Conservation (phyloP, 2,797 vertebrate species). For the Myripristis murdjan region DNA sequence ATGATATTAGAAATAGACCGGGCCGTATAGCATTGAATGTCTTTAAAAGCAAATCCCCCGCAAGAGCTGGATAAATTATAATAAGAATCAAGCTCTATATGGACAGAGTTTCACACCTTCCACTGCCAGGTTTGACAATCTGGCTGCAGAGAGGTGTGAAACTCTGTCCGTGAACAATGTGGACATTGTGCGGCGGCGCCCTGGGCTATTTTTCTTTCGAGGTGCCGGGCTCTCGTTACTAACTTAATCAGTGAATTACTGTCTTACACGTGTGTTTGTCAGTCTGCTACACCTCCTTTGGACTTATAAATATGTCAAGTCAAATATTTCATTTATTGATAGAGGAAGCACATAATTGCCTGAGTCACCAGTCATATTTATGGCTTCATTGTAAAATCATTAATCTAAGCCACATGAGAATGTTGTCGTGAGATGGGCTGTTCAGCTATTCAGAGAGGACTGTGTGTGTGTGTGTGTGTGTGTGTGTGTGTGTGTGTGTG, state of each 20-base stretch:
- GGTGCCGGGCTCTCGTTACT: conserved; percentile 64
- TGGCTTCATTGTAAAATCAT: conserved; percentile 58
- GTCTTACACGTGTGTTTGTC: conserved; percentile 71
- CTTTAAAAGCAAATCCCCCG: conserved; percentile 31
- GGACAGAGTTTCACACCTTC: conserved; percentile 66
- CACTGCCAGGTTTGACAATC: conserved; percentile 49
- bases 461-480: conserved; percentile 2
- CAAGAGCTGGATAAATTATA: conserved; percentile 14
- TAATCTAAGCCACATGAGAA: conserved; percentile 61
- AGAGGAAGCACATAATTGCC: conserved; percentile 55
- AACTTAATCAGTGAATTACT: conserved; percentile 78
- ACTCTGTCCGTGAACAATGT: conserved; percentile 77
- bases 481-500: conserved; percentile 17
- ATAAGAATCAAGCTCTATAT: conserved; percentile 38
- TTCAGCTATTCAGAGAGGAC: conserved; percentile 1
- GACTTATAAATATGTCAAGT: conserved; percentile 79
- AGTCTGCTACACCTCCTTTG: conserved; percentile 64
- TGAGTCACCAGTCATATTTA: conserved; percentile 52
- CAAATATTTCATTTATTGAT: conserved; percentile 72
- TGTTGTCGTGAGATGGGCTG: conserved; percentile 14
- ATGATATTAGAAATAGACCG: conserved; percentile 13
- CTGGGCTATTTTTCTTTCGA: conserved; percentile 74
- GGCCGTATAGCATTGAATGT: conserved; percentile 2
- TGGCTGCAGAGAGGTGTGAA: too few relatives aligned
- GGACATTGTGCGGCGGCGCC: conserved; percentile 70